A percentile compares a stretch with the other conserved stretches of the same genome.
These are phyloP conservation scores for Amphimedon queenslandica DNA, from an alignment of 37 sponge, comb jelly and placozoan genomes.

Conservation along the genomic window DNA sequence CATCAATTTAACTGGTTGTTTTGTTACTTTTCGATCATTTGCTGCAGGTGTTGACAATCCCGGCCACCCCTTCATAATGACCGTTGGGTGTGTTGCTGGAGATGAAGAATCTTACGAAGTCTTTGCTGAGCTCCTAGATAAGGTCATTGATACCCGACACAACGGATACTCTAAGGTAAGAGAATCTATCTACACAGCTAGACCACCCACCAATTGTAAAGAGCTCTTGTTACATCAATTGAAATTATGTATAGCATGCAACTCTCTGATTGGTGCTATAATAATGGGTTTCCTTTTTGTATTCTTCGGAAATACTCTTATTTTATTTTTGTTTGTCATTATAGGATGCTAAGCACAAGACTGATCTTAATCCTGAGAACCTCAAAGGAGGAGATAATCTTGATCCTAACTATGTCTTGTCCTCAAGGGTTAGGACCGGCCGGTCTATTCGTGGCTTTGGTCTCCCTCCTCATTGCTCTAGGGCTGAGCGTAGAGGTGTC, in stretches of 20 bases:
- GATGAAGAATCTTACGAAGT: slow-evolving; percentile 59
- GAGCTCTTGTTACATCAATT: too few relatives aligned
- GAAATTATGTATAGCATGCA: too few relatives aligned
- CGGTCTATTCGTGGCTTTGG: slow-evolving; percentile 67
- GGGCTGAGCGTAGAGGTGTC: slow-evolving; percentile 63
- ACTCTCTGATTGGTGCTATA: too few relatives aligned
- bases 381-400: slow-evolving; percentile 50
- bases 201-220: too few relatives aligned
- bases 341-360: slow-evolving; percentile 53
- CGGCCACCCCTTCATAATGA: slow-evolving; percentile 67
- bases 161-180: slow-evolving; percentile 31
- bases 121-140: slow-evolving; percentile 51
- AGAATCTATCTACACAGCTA: too few relatives aligned
- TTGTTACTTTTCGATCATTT: too few relatives aligned
- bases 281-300: background rate
- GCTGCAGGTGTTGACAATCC: slow-evolving; percentile 59
- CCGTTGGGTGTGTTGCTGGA: slow-evolving; percentile 61
- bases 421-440: slow-evolving; percentile 61
- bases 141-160: slow-evolving; percentile 51
- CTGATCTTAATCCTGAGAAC: slow-evolving; percentile 65
- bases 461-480: slow-evolving; percentile 58
- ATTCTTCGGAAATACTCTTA: background rate
- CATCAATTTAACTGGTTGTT: too few relatives aligned
- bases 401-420: slow-evolving; percentile 62
- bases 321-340: background rate